Conservation (phyloP, 2,113 vertebrate species). For the Tragelaphus imberbis region DNA sequence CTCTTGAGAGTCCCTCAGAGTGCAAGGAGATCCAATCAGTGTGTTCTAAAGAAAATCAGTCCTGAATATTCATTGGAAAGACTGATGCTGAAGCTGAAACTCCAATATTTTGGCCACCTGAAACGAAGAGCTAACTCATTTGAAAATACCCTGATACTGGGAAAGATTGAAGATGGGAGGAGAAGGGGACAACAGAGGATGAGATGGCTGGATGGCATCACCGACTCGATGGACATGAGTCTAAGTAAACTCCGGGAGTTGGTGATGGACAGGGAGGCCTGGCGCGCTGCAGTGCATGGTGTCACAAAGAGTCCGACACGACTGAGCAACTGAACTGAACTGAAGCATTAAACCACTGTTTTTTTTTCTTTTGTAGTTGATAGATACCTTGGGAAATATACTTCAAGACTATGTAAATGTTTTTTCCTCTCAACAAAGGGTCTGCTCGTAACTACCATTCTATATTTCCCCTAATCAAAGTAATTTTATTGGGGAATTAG, state of each 20-base stretch:
- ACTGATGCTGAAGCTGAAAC: background rate
- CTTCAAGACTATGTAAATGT: background rate
- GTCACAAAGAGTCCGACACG: fast-evolving
- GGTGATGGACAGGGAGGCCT: background rate
- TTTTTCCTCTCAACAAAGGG: background rate
- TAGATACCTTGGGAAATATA: background rate
- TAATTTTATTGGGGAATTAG: background rate
- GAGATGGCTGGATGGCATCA: background rate
- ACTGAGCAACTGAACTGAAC: background rate
- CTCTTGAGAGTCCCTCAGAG: background rate
- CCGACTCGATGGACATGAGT: background rate
- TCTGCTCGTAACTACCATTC: background rate
- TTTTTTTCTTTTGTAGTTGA: conserved; percentile 1
- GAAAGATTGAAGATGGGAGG: background rate
- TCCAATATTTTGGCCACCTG: background rate
- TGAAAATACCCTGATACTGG: background rate
- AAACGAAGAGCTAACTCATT: background rate
- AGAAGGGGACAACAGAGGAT: background rate
- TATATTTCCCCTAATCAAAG: background rate
- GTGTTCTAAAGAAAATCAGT: background rate
- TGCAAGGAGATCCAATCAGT: background rate
- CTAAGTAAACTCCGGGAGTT: background rate
- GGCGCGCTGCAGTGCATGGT: background rate
- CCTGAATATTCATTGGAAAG: background rate
- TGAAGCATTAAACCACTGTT: background rate